A percentile compares a stretch with the other conserved stretches of the same genome.
phyloP scores from a whole-genome alignment of 2,797 vertebrate genomes.

The Channallabes apus region DNA sequence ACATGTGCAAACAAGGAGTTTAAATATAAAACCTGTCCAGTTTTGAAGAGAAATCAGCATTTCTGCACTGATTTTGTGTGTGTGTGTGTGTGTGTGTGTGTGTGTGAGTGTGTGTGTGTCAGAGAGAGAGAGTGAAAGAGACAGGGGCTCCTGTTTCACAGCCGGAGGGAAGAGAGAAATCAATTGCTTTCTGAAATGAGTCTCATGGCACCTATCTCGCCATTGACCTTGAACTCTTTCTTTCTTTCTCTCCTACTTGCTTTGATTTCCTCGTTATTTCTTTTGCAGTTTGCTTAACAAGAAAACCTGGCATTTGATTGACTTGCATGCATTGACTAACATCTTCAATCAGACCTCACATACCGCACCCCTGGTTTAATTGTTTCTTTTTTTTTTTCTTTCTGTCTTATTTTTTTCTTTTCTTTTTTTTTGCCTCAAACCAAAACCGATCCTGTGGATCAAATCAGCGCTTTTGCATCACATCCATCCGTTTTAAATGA shows the following conservation, averaged over 20 bases:
- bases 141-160: conserved; percentile 38
- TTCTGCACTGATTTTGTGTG: conserved; percentile 41
- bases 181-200: conserved; percentile 44
- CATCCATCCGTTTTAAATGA: too few relatives aligned
- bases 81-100: conserved; percentile 20
- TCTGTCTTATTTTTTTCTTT: too few relatives aligned
- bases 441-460: too few relatives aligned
- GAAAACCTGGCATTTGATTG: not conserved
- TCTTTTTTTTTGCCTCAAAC: too few relatives aligned
- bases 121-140: not conserved
- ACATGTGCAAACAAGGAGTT: conserved; percentile 13
- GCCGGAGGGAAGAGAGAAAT: conserved; percentile 46
- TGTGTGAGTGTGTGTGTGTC: conserved; percentile 30
- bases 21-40: conserved; percentile 7
- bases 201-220: conserved; percentile 43
- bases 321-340: too few relatives aligned
- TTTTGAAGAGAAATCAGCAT: conserved; percentile 46
- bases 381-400: too few relatives aligned
- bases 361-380: too few relatives aligned
- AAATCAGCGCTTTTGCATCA: too few relatives aligned
- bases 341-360: too few relatives aligned
- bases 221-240: conserved; percentile 58
- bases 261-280: conserved; percentile 21
- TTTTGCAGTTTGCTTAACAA: not conserved
- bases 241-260: conserved; percentile 12